These are phyloP conservation scores for Nemoura dubitans DNA, from an alignment of 2,888 invertebrate species.

Conservation along the genomic window DNA sequence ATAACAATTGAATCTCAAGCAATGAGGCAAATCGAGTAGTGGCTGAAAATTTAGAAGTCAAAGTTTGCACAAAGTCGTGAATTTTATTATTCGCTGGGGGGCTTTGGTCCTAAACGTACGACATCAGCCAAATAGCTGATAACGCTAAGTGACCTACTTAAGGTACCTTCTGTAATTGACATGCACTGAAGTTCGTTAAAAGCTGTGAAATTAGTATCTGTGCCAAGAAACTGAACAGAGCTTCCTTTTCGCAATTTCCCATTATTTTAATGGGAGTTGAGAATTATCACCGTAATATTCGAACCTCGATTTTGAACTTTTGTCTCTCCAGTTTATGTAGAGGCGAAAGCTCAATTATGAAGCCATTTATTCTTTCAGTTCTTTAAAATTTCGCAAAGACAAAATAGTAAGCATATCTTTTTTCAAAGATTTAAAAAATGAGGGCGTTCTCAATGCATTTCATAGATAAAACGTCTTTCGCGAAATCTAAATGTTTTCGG, in stretches of 20 bases:
- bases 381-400: not conserved
- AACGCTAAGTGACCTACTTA: constrained; percentile 8
- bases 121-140: not conserved
- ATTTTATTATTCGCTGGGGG: not conserved
- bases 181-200: not conserved
- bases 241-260: constrained; percentile 7
- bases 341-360: not conserved
- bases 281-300: not conserved
- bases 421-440: no score
- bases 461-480: no score
- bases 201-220: not conserved
- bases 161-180: not conserved
- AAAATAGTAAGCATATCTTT: no score
- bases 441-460: no score
- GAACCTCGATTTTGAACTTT: not conserved
- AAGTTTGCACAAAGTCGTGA: not conserved
- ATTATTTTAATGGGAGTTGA: not conserved
- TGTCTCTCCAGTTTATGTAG: not conserved
- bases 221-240: not conserved
- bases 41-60: not conserved
- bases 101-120: not conserved
- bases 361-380: not conserved
- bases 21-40: no score
- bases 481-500: no score
- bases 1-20: no score